Conservation (phyloP, 1,140 invertebrate genomes). For the Drosophila sucinea region DNA sequence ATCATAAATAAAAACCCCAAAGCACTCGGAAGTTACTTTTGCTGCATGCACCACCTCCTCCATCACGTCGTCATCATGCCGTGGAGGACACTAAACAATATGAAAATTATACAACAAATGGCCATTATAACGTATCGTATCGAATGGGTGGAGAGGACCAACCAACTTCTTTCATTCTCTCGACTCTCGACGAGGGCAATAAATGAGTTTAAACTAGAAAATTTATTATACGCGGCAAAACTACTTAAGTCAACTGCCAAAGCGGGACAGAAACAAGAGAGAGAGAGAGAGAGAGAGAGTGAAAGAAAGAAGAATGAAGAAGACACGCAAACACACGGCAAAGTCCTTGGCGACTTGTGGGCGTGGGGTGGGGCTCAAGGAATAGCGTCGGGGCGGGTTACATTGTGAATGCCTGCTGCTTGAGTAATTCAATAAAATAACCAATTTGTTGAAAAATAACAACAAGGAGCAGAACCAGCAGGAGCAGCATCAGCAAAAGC, state of each 20-base stretch:
- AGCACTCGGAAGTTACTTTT: constrained; percentile 44
- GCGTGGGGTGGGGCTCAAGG: not conserved
- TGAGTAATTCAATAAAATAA: constrained; percentile 82
- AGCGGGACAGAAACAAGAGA: not conserved
- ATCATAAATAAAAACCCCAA: constrained; percentile 69
- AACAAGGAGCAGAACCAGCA: constrained; percentile 28
- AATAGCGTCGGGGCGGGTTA: not conserved
- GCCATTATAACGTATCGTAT: constrained; percentile 56
- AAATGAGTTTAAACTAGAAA: constrained; percentile 81
- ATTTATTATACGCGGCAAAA: constrained; percentile 79
- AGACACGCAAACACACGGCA: constrained; percentile 53
- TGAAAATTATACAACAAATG: constrained; percentile 80
- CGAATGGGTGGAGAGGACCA: constrained; percentile 23
- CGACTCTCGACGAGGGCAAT: constrained; percentile 53
- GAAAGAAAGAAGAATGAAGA: not conserved
- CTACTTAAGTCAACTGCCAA: constrained; percentile 62
- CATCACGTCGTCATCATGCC: not conserved
- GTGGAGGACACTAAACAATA: constrained; percentile 67
- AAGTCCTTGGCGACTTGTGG: constrained; percentile 36
- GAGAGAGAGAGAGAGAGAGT: too few relatives aligned
- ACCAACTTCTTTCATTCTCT: constrained; percentile 41
- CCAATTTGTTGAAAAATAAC: constrained; percentile 77
- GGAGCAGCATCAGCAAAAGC: constrained; percentile 36
- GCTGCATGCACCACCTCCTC: not conserved
- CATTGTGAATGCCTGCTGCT: constrained; percentile 60